Conservation (phyloP, 1,140 invertebrate genomes). For the Scaptomyza graminum region DNA sequence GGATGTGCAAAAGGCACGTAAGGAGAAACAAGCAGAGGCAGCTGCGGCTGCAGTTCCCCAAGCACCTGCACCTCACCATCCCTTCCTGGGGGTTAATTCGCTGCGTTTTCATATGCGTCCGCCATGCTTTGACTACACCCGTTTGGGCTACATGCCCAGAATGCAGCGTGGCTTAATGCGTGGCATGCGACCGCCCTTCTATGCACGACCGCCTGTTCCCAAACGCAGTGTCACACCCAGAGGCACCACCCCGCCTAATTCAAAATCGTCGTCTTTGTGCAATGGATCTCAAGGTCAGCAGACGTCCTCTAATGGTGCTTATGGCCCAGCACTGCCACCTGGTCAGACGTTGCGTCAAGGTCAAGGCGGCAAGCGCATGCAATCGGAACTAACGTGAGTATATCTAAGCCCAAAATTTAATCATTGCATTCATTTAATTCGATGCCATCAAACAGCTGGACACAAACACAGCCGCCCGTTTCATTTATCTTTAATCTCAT, state of each 20-base stretch:
- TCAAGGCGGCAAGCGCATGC: slow-evolving; percentile 28
- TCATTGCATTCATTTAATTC: no score
- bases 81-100: slow-evolving; percentile 46
- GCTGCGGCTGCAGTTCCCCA: slow-evolving; percentile 47
- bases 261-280: not conserved
- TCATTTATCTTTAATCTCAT: slow-evolving; percentile 53
- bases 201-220: slow-evolving; percentile 23
- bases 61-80: slow-evolving; percentile 10
- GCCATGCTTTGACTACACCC: slow-evolving; percentile 54
- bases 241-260: slow-evolving; percentile 5
- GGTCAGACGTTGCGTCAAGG: slow-evolving; percentile 6
- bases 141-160: slow-evolving; percentile 59
- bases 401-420: not conserved
- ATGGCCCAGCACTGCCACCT: slow-evolving; percentile 40
- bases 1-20: slow-evolving; percentile 66
- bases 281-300: slow-evolving; percentile 18
- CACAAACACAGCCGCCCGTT: slow-evolving; percentile 43
- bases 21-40: slow-evolving; percentile 66
- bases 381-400: slow-evolving; percentile 58
- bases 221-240: slow-evolving; percentile 35
- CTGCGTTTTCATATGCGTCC: slow-evolving; percentile 64
- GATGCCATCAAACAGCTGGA: slow-evolving; percentile 47
- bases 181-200: slow-evolving; percentile 55
- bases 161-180: slow-evolving; percentile 63
- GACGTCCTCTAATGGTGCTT: slow-evolving; percentile 4